These are phyloP conservation scores for Ectobius pallidus DNA, from an alignment of 2,888 invertebrate species.

Conservation along the genomic window DNA sequence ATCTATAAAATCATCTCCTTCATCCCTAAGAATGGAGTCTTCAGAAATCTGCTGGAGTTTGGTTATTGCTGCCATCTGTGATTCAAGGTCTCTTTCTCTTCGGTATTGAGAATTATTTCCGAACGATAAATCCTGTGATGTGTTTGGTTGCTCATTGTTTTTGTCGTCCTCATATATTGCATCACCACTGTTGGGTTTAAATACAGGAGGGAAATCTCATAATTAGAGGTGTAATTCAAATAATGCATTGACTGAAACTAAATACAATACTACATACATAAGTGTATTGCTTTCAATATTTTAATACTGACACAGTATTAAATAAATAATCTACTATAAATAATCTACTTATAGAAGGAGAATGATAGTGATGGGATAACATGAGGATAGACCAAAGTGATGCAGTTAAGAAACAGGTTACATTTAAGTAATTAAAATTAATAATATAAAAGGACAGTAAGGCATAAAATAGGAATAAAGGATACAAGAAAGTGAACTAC, in stretches of 20 bases:
- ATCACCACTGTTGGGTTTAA: constrained; percentile 42
- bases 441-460: too few species aligned
- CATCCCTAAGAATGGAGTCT: constrained; percentile 13
- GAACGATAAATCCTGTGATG: neutral
- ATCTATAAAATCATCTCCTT: constrained; percentile 17
- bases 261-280: too few species aligned
- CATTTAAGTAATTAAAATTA: too few species aligned
- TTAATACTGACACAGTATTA: too few species aligned
- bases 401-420: too few species aligned
- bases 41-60: neutral
- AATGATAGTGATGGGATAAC: too few species aligned
- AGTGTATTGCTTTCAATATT: too few species aligned
- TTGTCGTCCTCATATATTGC: constrained; percentile 39
- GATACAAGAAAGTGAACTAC: too few species aligned
- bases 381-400: too few species aligned
- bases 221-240: neutral
- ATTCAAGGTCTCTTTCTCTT: neutral
- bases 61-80: neutral
- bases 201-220: constrained; percentile 29
- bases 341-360: too few species aligned
- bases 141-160: constrained; percentile 8
- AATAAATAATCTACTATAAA: too few species aligned
- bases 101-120: constrained; percentile 2
- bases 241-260: neutral
- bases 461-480: too few species aligned